phyloP scores from a whole-genome alignment of 2,888 invertebrate genomes.

The Leucania comma region DNA sequence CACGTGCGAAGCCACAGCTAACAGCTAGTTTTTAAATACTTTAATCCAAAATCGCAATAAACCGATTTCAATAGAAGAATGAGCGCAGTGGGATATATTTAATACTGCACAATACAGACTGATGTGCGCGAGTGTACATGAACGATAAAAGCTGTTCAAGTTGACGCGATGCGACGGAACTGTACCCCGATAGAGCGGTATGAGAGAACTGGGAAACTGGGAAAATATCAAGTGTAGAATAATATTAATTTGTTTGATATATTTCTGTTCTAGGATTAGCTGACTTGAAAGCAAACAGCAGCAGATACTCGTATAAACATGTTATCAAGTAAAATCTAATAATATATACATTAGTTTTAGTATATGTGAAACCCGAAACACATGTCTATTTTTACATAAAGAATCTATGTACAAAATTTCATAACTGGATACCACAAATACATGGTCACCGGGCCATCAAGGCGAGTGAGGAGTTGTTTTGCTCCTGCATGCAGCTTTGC shows the following conservation, averaged over 20 bases:
- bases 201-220: neutral
- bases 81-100: conserved; percentile 23
- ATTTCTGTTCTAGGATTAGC: neutral
- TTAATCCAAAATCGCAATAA: conserved; percentile 1
- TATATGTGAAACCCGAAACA: too few species aligned
- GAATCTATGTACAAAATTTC: too few species aligned
- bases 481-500: too few species aligned
- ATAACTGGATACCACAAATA: too few species aligned
- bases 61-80: conserved; percentile 20
- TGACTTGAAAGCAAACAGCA: neutral
- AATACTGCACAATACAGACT: conserved; percentile 8
- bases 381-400: too few species aligned
- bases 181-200: conserved; percentile 19
- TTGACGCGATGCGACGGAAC: conserved; percentile 31
- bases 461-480: too few species aligned
- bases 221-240: neutral
- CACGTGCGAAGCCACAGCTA: too few species aligned
- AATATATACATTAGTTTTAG: too few species aligned
- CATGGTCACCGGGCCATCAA: too few species aligned
- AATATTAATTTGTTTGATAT: neutral
- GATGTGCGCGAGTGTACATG: conserved; percentile 35
- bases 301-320: too few species aligned
- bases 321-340: too few species aligned
- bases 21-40: neutral
- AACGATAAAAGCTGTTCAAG: conserved; percentile 35